Evolutionary conservation across 2,888 invertebrate species (phyloP).

Genomic region (Phaonia tiefii): DNA sequence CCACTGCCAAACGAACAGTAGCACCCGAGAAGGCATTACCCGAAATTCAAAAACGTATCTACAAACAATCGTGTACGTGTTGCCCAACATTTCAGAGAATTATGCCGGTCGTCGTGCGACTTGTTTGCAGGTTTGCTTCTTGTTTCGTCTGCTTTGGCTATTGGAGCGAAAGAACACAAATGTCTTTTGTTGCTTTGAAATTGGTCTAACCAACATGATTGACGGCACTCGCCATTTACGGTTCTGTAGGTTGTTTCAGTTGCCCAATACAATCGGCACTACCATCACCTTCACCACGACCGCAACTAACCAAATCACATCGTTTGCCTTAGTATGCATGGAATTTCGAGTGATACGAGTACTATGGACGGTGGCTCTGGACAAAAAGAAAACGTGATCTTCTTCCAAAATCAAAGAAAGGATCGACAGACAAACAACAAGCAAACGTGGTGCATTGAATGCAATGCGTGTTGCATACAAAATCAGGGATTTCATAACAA

Average conservation of each 20-base stretch:
- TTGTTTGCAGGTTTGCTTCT: conserved; percentile 10
- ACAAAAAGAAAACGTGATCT: background rate
- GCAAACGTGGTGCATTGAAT: conserved; percentile 12
- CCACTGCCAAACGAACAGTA: conserved; percentile 18
- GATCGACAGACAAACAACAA: conserved; percentile 27
- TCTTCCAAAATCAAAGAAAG: conserved; percentile 3
- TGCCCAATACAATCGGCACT: background rate
- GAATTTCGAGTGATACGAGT: conserved; percentile 70
- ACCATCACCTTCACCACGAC: background rate
- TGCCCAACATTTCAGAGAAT: conserved; percentile 66
- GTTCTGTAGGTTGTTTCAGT: conserved; percentile 16
- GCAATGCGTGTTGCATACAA: conserved; percentile 55
- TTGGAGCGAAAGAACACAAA: conserved; percentile 7
- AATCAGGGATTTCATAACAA: conserved; percentile 56
- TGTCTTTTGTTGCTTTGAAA: conserved; percentile 1
- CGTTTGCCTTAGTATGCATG: conserved; percentile 54
- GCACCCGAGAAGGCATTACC: conserved; percentile 36
- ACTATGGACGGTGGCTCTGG: background rate
- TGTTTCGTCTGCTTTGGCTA: background rate
- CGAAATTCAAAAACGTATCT: background rate
- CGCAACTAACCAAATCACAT: too few relatives aligned
- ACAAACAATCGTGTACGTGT: conserved; percentile 49
- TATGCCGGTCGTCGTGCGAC: conserved; percentile 54
- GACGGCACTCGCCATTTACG: conserved; percentile 49
- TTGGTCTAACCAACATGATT: conserved; percentile 21